Percentiles rank a stretch among this genome's conserved stretches.
phyloP scores from a whole-genome alignment of 1,140 invertebrate genomes.

The Antheraea mylitta region DNA sequence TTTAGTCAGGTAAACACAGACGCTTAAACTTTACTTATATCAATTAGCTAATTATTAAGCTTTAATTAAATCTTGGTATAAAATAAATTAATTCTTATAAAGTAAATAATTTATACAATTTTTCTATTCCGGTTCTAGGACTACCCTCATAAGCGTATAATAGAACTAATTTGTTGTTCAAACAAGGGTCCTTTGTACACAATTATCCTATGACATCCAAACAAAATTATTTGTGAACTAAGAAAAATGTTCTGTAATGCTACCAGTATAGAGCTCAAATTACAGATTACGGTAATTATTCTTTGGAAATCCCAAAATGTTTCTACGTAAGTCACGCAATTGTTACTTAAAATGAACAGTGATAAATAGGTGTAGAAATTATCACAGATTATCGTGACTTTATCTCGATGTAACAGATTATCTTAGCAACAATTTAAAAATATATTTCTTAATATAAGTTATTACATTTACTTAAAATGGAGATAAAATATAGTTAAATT shows the following conservation, averaged over 20 bases:
- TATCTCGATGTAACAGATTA: conserved; percentile 1
- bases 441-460: background rate
- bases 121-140: background rate
- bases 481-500: no score
- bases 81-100: background rate
- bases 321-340: background rate
- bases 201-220: conserved; percentile 43
- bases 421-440: background rate
- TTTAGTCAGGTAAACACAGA: no score
- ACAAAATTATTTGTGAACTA: conserved; percentile 11
- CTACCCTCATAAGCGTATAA: conserved; percentile 68
- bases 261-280: background rate
- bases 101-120: background rate
- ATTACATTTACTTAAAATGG: background rate
- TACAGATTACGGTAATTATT: background rate
- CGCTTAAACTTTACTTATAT: no score
- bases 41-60: background rate
- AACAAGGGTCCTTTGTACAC: conserved; percentile 61
- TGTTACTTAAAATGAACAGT: background rate
- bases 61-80: background rate
- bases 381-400: conserved; percentile 7
- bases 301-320: background rate
- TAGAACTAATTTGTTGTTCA: conserved; percentile 74
- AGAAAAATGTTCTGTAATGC: background rate
- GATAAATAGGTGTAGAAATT: background rate